Conservation (phyloP, 2,113 vertebrate species). For the Hypanus sabinus region DNA sequence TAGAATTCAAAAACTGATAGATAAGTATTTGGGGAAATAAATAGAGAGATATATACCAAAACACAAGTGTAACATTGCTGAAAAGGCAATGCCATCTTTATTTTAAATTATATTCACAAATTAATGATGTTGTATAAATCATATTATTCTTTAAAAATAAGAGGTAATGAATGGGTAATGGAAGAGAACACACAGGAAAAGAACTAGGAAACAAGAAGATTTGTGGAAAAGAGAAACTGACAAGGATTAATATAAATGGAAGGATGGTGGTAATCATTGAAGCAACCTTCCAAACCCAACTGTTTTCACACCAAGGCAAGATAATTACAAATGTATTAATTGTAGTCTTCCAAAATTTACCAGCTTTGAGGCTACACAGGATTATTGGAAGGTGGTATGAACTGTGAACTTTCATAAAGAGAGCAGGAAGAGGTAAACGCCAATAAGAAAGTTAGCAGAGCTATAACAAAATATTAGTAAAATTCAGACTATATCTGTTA, state of each 20-base stretch:
- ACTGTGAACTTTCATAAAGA: neutral
- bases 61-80: neutral
- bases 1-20: neutral
- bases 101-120: neutral
- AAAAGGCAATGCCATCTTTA: neutral
- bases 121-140: neutral
- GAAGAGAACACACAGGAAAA: neutral
- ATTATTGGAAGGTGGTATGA: neutral
- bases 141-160: neutral
- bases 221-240: neutral
- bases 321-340: neutral
- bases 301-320: neutral
- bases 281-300: neutral
- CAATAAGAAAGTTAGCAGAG: no score
- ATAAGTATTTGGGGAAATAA: neutral
- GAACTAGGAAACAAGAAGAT: neutral
- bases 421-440: neutral
- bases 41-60: neutral
- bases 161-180: neutral
- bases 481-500: no score
- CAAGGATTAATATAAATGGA: neutral
- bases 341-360: neutral
- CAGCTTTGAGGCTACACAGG: neutral
- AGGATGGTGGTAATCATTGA: neutral
- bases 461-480: no score